Conservation (phyloP, 2,113 vertebrate genomes). For the Psittacula cyanocephala region DNA sequence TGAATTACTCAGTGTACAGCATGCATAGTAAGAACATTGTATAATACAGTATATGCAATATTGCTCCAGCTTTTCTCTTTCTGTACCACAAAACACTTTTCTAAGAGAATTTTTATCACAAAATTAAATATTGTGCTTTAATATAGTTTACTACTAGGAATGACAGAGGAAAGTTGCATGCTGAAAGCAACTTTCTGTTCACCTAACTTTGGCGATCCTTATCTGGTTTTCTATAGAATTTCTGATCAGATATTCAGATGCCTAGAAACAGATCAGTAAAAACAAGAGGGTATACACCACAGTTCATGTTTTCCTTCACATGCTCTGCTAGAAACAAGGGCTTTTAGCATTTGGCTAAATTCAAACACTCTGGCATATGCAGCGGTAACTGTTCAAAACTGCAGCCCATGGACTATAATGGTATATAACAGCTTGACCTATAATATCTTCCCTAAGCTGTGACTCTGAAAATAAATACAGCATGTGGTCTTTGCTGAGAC, state of each 20-base stretch:
- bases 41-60: neutral
- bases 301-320: neutral
- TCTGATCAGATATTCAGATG: neutral
- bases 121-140: neutral
- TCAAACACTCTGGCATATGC: neutral
- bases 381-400: neutral
- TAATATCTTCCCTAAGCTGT: constrained; percentile 5
- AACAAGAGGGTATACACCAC: neutral
- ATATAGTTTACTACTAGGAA: neutral
- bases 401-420: neutral
- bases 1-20: neutral
- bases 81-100: neutral
- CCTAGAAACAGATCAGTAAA: neutral
- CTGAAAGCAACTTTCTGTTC: neutral
- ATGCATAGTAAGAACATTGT: neutral
- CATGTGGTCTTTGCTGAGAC: constrained; percentile 30
- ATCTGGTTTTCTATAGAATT: neutral
- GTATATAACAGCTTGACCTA: constrained; percentile 22
- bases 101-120: neutral
- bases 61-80: neutral
- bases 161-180: neutral
- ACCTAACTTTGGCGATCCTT: neutral
- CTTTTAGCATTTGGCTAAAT: neutral
- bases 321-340: neutral
- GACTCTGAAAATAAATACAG: constrained; percentile 21